A percentile compares a stretch with the other conserved stretches of the same genome.
phyloP scores from a whole-genome alignment of 2,797 vertebrate species.

The Squalus acanthias region DNA sequence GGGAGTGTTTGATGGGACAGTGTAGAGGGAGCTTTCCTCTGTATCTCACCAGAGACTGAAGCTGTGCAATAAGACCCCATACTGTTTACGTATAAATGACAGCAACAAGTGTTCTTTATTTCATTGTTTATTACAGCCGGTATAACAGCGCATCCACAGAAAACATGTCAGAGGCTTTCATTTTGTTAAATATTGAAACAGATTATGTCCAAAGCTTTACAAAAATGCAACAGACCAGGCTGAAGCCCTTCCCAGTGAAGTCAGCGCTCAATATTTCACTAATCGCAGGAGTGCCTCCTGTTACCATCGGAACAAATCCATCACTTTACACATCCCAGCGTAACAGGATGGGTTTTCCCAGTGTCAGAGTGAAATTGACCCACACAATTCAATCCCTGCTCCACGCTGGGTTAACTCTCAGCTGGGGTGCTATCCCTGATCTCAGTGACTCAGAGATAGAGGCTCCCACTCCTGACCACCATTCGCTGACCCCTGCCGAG shows the following conservation, averaged over 20 bases:
- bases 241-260: background rate
- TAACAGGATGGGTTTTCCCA: background rate
- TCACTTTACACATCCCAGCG: background rate
- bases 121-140: background rate
- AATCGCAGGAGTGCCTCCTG: background rate
- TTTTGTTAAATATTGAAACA: background rate
- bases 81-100: background rate
- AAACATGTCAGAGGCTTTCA: background rate
- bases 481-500: background rate
- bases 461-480: background rate
- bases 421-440: background rate
- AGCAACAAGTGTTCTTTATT: background rate
- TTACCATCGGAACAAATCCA: background rate
- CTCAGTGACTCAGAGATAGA: background rate
- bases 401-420: background rate
- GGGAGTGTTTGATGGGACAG: background rate
- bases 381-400: background rate
- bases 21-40: background rate
- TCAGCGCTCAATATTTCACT: background rate
- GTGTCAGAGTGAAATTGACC: background rate
- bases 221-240: background rate
- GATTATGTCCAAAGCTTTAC: background rate
- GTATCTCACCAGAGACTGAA: background rate
- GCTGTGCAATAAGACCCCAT: background rate
- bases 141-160: background rate